Percentiles rank a stretch among this genome's conserved stretches.
Evolutionary conservation across 2,888 invertebrate genomes (phyloP).

Genomic region (Troides helena): DNA sequence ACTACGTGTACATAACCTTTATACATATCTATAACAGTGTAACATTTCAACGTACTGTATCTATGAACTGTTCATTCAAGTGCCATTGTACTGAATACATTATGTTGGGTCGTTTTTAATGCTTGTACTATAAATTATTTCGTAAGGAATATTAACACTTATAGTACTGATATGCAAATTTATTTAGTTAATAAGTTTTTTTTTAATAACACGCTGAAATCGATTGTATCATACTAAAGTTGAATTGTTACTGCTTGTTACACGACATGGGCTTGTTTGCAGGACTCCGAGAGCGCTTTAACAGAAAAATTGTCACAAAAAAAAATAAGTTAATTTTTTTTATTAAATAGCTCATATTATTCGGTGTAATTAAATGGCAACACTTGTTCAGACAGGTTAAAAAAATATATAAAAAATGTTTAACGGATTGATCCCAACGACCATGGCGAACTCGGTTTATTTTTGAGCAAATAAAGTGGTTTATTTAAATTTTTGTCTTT

Average conservation of each 20-base stretch:
- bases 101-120: constrained; percentile 14
- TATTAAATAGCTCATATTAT: constrained; percentile 10
- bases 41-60: constrained; percentile 2
- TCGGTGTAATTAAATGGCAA: constrained; percentile 19
- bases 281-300: constrained; percentile 24
- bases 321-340: constrained; percentile 9
- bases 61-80: constrained; percentile 9
- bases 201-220: constrained; percentile 1
- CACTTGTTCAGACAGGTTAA: constrained; percentile 4
- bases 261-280: constrained; percentile 13
- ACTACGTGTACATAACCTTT: constrained; percentile 26
- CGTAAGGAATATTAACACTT: constrained; percentile 24
- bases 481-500: constrained; percentile 37
- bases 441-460: constrained; percentile 46
- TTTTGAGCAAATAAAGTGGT: constrained; percentile 50
- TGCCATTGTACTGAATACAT: constrained; percentile 14
- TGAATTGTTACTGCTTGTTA: not conserved
- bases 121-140: constrained; percentile 27
- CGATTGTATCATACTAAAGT: constrained; percentile 22
- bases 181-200: constrained; percentile 25
- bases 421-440: constrained; percentile 58
- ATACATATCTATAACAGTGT: constrained; percentile 22
- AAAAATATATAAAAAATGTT: constrained; percentile 43
- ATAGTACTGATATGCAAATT: constrained; percentile 19
- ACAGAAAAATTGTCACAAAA: not conserved